These are phyloP conservation scores for Corythoichthys haematopterus DNA, from an alignment of 2,113 vertebrate species.

Conservation along the genomic window DNA sequence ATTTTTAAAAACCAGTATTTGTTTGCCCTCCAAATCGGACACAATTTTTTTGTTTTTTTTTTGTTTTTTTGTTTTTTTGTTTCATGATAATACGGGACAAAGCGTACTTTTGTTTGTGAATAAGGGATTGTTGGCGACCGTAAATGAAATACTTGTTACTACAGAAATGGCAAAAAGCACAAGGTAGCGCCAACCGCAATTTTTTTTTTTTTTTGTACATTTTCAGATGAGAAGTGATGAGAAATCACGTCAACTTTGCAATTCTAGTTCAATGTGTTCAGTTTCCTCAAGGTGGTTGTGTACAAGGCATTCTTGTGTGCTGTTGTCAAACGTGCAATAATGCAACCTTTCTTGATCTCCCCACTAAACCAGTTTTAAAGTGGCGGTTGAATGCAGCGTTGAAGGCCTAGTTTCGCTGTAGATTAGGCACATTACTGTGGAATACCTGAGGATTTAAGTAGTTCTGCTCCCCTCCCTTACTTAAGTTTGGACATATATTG, in stretches of 20 bases:
- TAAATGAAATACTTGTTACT: neutral
- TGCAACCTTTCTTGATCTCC: slow-evolving; percentile 22
- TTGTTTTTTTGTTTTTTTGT: too few species aligned
- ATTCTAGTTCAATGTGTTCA: neutral
- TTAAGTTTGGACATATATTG: neutral
- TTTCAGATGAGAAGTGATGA: neutral
- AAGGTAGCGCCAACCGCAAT: neutral
- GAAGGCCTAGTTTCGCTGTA: slow-evolving; percentile 40
- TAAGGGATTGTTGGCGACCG: too few species aligned
- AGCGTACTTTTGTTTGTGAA: too few species aligned
- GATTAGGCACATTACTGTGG: slow-evolving; percentile 48
- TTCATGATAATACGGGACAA: too few species aligned
- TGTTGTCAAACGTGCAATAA: slow-evolving; percentile 1
- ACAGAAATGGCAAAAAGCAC: neutral
- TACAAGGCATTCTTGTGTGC: neutral
- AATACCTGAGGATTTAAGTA: slow-evolving; percentile 32
- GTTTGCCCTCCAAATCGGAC: too few species aligned
- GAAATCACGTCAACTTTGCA: neutral
- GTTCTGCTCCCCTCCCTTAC: neutral
- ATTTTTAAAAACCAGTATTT: too few species aligned
- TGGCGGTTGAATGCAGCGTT: slow-evolving; percentile 39
- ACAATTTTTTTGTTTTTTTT: too few species aligned
- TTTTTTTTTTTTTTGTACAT: neutral
- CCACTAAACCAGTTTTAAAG: slow-evolving; percentile 53
- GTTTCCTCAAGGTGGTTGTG: neutral